Evolutionary conservation across 1,140 invertebrate species (phyloP).

Genomic region (Aphis gossypii): DNA sequence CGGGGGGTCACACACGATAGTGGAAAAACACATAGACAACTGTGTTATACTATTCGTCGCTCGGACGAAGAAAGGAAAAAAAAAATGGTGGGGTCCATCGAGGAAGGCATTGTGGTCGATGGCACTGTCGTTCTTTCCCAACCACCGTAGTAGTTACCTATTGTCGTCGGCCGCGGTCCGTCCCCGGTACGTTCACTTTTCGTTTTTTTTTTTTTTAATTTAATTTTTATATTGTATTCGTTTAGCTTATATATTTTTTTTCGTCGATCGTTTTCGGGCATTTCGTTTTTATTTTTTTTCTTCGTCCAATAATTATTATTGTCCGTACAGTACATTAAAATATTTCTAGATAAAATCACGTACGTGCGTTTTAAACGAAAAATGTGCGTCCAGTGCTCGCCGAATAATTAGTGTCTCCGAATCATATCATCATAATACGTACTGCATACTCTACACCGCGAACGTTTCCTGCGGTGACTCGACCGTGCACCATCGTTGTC

Average conservation of each 20-base stretch:
- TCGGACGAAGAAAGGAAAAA: conserved; percentile 44
- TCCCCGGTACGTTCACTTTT: conserved; percentile 50
- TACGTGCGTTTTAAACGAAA: neutral
- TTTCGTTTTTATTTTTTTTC: neutral
- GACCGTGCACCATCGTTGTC: neutral
- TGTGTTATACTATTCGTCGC: neutral
- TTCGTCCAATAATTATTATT: neutral
- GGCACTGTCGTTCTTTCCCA: conserved; percentile 46
- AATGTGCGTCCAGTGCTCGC: conserved; percentile 37
- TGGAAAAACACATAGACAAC: neutral
- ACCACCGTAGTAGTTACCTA: conserved; percentile 43
- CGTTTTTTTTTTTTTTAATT: neutral
- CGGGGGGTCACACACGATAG: conserved; percentile 4
- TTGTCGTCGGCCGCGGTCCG: conserved; percentile 57
- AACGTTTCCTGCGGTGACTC: neutral
- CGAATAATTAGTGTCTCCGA: neutral
- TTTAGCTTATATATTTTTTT: neutral
- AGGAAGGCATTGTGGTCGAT: conserved; percentile 56
- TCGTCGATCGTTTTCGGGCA: neutral
- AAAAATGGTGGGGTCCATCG: conserved; percentile 56
- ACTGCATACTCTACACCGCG: neutral
- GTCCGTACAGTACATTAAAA: neutral
- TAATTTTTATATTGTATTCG: neutral
- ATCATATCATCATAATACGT: neutral
- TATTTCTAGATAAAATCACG: neutral